phyloP scores from a whole-genome alignment of 2,888 invertebrate genomes.

The Mesorhabditis sp. region DNA sequence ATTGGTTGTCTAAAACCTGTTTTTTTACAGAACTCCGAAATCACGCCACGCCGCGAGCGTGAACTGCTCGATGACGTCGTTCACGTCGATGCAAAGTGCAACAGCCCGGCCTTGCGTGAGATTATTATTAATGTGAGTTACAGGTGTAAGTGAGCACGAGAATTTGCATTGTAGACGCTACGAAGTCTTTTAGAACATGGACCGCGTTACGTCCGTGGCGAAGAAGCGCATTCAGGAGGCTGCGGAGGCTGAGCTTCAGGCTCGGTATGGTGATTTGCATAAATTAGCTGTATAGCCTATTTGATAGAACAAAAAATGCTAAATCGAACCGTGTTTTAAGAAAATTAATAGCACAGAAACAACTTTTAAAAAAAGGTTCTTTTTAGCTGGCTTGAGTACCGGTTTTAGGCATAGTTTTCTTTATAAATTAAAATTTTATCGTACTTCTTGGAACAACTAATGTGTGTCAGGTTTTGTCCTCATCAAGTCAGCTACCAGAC shows the following conservation, averaged over 20 bases:
- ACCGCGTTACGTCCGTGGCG: constrained; percentile 32
- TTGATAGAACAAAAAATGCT: too few relatives aligned
- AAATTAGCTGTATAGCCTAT: background rate
- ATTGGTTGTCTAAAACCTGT: too few relatives aligned
- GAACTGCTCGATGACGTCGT: constrained; percentile 16
- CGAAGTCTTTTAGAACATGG: constrained; percentile 25
- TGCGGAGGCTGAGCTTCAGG: constrained; percentile 20
- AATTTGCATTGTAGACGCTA: background rate
- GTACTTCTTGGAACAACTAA: too few relatives aligned
- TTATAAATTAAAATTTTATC: too few relatives aligned
- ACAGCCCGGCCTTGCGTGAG: constrained; percentile 22
- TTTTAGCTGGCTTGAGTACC: too few relatives aligned
- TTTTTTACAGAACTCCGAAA: background rate
- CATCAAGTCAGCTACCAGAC: background rate
- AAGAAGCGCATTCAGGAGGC: constrained; percentile 33
- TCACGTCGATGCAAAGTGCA: constrained; percentile 21
- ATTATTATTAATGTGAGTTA: constrained; percentile 25
- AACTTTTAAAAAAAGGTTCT: too few relatives aligned
- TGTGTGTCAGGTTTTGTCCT: background rate
- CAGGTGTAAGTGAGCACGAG: background rate
- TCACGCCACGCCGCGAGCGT: constrained; percentile 8
- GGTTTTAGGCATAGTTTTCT: too few relatives aligned
- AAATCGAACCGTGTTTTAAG: too few relatives aligned
- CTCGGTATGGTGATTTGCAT: constrained; percentile 6
- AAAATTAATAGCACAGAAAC: too few relatives aligned